These are phyloP conservation scores for Lepidocolaptes lacrymiger DNA, from an alignment of 2,797 vertebrate species.

Conservation along the genomic window DNA sequence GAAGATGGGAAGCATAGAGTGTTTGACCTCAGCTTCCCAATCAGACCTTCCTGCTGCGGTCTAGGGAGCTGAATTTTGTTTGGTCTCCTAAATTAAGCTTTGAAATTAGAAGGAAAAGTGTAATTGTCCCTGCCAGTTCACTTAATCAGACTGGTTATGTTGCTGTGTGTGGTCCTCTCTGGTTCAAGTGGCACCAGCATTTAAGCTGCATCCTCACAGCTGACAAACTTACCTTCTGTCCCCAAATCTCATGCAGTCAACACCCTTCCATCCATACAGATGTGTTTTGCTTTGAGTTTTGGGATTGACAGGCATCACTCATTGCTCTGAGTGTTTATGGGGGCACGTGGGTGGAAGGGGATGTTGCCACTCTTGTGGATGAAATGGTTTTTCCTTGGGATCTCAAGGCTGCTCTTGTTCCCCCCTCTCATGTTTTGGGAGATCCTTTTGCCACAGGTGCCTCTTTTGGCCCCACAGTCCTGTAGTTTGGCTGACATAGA, in stretches of 20 bases:
- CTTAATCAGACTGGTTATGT: not conserved
- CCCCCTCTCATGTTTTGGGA: not conserved
- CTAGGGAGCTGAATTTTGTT: not conserved
- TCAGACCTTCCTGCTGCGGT: not conserved
- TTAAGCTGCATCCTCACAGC: not conserved
- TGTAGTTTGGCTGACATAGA: not conserved
- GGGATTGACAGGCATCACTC: not conserved
- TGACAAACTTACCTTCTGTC: not conserved
- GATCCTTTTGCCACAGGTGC: not conserved
- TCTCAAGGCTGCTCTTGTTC: not conserved
- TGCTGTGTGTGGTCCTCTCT: not conserved
- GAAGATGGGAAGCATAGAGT: not conserved
- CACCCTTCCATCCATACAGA: not conserved
- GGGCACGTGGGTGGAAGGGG: not conserved
- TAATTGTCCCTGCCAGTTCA: not conserved
- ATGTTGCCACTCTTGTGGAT: not conserved
- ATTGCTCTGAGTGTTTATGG: not conserved
- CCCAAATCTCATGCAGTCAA: not conserved
- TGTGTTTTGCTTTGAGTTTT: not conserved
- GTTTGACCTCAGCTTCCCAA: not conserved
- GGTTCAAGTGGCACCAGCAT: not conserved
- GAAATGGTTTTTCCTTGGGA: not conserved
- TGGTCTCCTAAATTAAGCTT: not conserved
- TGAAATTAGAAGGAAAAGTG: not conserved
- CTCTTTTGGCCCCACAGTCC: not conserved